Percentiles rank a stretch among this genome's conserved stretches.
Conservation (phyloP, 2,888 invertebrate species). For the Trachelus stipa region DNA sequence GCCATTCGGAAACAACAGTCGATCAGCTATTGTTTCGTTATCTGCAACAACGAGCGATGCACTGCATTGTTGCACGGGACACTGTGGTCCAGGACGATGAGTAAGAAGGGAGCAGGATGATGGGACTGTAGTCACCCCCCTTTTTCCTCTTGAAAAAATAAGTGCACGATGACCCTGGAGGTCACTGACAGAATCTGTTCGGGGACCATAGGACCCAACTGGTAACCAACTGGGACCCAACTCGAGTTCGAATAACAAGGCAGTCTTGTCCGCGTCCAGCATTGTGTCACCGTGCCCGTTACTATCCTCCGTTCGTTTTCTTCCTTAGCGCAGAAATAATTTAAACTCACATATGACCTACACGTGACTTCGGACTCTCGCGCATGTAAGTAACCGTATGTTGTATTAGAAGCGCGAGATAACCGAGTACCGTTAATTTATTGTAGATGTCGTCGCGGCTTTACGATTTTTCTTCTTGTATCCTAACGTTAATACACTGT, state of each 20-base stretch:
- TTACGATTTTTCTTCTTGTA: background rate
- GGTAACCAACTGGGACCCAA: background rate
- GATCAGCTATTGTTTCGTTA: background rate
- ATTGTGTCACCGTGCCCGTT: background rate
- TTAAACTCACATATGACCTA: background rate
- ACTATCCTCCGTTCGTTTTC: background rate
- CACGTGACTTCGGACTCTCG: background rate
- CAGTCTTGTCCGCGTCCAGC: background rate
- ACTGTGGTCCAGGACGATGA: background rate
- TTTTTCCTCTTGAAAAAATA: too few relatives aligned
- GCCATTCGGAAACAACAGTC: background rate
- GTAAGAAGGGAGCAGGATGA: background rate
- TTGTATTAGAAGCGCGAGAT: background rate
- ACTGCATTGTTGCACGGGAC: background rate
- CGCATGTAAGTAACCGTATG: background rate
- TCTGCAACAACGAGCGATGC: background rate
- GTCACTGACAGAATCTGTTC: conserved; percentile 6
- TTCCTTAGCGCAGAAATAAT: background rate
- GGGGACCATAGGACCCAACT: background rate
- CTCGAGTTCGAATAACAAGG: background rate
- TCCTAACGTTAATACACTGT: background rate
- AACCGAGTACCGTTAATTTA: background rate
- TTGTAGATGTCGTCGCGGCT: background rate
- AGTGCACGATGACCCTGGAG: background rate
- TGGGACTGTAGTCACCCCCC: background rate